Base-by-base conservation (phyloP, 2,797 vertebrate genomes). In the Lithobates sylvaticus region DNA sequence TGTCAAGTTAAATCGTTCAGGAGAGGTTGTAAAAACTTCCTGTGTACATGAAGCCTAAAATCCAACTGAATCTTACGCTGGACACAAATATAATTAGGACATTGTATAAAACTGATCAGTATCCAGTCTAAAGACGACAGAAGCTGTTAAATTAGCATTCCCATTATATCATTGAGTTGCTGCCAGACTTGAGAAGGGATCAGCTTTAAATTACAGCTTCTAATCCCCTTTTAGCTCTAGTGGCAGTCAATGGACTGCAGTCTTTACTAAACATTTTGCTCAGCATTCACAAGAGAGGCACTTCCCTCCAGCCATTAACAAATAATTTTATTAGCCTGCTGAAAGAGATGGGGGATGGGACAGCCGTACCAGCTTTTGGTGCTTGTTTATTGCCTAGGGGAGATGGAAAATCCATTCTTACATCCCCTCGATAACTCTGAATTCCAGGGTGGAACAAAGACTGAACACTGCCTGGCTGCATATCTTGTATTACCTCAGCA, bases 281-380 rank as follows among this genome's bases (percentile, higher is more conserved):
- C 76, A 36, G 42, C 15, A 73, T 68, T 85, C 76, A 85, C 27
- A 15, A 26, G 65, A 67, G 64, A 27, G 80, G 47, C 71, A 81
- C 72, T 81, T 86, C 78, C 84, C 78, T 61, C 44, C 71, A 77
- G 84, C 78, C 78, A 86, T 86, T 81, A 76, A 81, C 84, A 81
- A 86, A 86, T 79, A 76, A 69, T 81, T 86, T 76, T 86, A 86
- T 86, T 86, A 86, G 78, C 71, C 84, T 75, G n/a, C 78, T 81
- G 68, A 80, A 76, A 68, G 78, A 61, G 61, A 64, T 39, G 84
- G 78, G 71, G 84, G 84, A 44, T 39, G 78, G 84, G 78, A 72
- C 12, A 32, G 78, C 78, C n/a, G 34, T 71, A 70, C 61, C 65
- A 75, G 29, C 54, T 54, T 61, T 71, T 73, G 58, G 77, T n/a